These are phyloP conservation scores for Nyctibius grandis DNA, from an alignment of 2,797 vertebrate species.

Conservation along the genomic window DNA sequence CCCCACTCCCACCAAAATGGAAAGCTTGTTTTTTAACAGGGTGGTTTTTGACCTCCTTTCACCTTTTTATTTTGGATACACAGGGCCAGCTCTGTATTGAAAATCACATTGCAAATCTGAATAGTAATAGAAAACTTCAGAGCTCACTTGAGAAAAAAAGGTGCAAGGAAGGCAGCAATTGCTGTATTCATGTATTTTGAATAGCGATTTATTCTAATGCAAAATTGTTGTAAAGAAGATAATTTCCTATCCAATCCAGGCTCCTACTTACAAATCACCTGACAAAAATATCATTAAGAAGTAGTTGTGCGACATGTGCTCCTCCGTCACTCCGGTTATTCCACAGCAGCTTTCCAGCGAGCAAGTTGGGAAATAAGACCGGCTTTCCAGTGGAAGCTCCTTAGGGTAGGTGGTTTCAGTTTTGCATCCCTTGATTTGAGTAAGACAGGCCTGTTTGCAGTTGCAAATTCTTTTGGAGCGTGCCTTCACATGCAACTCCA, in stretches of 20 bases:
- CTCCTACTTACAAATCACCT: constrained; percentile 21
- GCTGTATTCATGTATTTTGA: not conserved
- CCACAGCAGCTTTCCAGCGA: not conserved
- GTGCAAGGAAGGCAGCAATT: not conserved
- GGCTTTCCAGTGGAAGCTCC: constrained; percentile 23
- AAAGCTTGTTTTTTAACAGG: not conserved
- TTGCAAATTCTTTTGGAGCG: not conserved
- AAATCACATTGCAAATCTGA: not conserved
- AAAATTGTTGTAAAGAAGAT: not conserved
- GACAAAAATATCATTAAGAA: constrained; percentile 21
- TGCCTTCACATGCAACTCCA: constrained; percentile 44
- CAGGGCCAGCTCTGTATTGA: not conserved
- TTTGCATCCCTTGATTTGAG: constrained; percentile 21
- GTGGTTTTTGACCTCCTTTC: not conserved
- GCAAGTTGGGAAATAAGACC: constrained; percentile 2
- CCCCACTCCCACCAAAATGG: not conserved
- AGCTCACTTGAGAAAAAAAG: not conserved
- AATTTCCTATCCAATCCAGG: constrained; percentile 32
- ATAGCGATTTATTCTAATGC: not conserved
- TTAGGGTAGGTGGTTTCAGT: constrained; percentile 51
- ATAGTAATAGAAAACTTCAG: not conserved
- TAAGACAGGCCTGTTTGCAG: not conserved
- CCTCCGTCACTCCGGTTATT: not conserved
- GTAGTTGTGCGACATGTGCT: not conserved
- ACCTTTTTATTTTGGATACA: not conserved